Evolutionary conservation across 2,113 vertebrate genomes (phyloP).

Genomic region (Microcebus lehilahytsara): DNA sequence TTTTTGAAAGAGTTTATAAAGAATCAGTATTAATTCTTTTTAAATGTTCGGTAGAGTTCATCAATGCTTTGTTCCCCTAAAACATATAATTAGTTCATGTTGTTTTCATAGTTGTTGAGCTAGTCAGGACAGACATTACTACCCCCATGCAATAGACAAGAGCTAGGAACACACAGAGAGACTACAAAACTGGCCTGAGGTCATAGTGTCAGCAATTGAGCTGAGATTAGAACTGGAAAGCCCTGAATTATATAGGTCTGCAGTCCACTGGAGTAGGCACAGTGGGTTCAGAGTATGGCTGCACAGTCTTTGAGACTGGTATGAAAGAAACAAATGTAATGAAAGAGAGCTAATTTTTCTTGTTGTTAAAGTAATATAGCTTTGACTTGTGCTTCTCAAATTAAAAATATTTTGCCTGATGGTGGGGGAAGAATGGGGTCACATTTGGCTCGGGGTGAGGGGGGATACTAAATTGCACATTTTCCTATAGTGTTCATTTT

Average conservation of each 20-base stretch:
- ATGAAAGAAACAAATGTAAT: background rate
- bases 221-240: background rate
- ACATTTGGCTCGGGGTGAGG: no score
- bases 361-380: background rate
- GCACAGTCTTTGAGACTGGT: background rate
- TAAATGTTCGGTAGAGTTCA: background rate
- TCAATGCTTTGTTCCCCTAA: background rate
- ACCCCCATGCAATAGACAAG: background rate
- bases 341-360: background rate
- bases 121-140: background rate
- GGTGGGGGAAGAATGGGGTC: background rate
- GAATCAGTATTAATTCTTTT: background rate
- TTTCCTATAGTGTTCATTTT: background rate
- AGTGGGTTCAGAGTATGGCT: background rate
- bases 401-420: background rate
- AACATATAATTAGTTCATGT: background rate
- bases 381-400: background rate
- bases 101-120: background rate
- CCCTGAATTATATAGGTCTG: background rate
- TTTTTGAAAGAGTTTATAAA: background rate
- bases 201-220: fast-evolving
- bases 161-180: background rate
- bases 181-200: background rate
- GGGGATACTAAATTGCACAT: background rate
- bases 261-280: background rate